Evolutionary conservation across 2,888 invertebrate genomes (phyloP), one percentile per base, ranked within the genome.

Genomic region (Thecophora atra): DNA sequence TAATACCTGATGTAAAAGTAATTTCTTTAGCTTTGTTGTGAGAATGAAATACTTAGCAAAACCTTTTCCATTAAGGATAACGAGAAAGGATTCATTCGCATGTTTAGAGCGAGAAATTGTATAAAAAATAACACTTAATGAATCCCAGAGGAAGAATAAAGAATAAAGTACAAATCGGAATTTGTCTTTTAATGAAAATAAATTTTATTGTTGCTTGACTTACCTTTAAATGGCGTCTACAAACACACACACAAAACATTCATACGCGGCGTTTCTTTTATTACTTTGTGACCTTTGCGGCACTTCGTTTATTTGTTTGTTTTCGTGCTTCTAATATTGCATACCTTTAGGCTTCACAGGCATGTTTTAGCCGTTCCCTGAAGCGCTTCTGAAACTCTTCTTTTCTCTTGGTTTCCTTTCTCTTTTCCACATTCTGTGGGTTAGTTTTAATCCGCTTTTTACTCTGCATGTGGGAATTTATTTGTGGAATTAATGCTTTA

Each of bases 21-120:
- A 70, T 70, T 70, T 54, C 70, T 52, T 44, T 70, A 54, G 21
- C 70, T 54, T 63, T 63, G 30, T 63, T 30, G 54, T 19, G 65
- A 28, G 65, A 62, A 70, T 70, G 70, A 54, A 54, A 44, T 70
- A 64, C 37, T 37, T 6, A 58, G 65, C 52, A 67, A 72, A 67
- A 67, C 72, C 37, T 37, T 0, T 1, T 2, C 7, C 67, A 72
- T 72, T 72, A 72, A 52, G 72, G 47, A 67, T 72, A 17, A 30
- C 51, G 64, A 44, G 44, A 37, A 37, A 37, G 37, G 37, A 37
- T 37, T 37, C 37, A 37, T 1, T 2, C 37, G 11, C 7, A 37
- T 6, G 37, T 2, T 37, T 11, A 2, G 37, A 37, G 37, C 6
- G 11, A 8, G 2, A 37, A 37, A 37, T 7, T n/a, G 28, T 15